Base-by-base conservation (phyloP, 2,888 invertebrate genomes). In the Pachliopta kotzebuea region DNA sequence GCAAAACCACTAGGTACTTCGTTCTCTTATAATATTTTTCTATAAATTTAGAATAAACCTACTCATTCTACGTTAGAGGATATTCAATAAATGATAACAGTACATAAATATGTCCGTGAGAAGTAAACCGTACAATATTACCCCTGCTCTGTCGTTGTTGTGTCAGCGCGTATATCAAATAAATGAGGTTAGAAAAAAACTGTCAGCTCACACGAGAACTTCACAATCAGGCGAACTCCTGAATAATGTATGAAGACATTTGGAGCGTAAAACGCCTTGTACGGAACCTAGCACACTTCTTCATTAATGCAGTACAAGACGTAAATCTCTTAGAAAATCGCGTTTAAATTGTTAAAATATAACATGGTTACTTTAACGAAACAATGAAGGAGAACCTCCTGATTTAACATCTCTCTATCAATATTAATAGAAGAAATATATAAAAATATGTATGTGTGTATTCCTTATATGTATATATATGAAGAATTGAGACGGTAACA, bases 231-330 rank as follows among this genome's bases (percentile, higher is more conserved):
- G 37, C 42, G 23, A 42, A 21, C 56, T 37, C 21, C 37, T 56
- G 37, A 31, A 56, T 56, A 56, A 56, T 56, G 56, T 42, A 56
- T 56, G 14, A 42, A 42, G 37, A 37, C 56, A 56, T 56, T 56
- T 56, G 7, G 37, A 56, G 37, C 37, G 56, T 37, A 37, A 42
- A 37, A 23, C 31, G 42, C 17, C 37, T 20, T 21, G n/a, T 37
- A 21, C 56, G 21, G 8, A 21, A 17, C 37, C 37, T 14, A 17
- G 11, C 21, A 4, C 42, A 21, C 23, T 56, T 56, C 21, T 29
- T n/a, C 21, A 56, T 56, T 56, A 56, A 31, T 56, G n/a, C 56
- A 29, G 49, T 49, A 49, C 49, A 49, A 49, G 49, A 49, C 49
- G 49, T 49, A 49, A 49, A 49, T 49, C 49, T 49, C 49, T n/a